Base-by-base conservation (phyloP, 2,113 vertebrate species). In the Antechinus flavipes region DNA sequence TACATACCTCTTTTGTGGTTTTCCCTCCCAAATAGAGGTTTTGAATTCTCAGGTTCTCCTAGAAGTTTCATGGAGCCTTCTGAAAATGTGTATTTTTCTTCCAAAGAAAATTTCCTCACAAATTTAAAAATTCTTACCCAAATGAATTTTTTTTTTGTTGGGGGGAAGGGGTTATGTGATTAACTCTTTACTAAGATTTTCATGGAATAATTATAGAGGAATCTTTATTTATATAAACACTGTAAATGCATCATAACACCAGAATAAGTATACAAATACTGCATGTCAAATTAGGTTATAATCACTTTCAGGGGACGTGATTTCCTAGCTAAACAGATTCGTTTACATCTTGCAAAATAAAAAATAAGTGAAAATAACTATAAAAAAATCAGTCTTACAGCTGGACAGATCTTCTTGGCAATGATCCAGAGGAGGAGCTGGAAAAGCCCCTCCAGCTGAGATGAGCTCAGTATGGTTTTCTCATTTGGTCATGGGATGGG, bases 211-310 rank as follows among this genome's bases (percentile, higher is more conserved):
- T 98, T 97, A 97, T 91, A 97, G 50, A 96, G 97, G 98, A 96
- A 98, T 98, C 97, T 98, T 23, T 94, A 97, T 97, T 98, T 98
- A 98, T 98, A 96, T 98, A 98, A 98, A 98, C 98, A 98, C 96
- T 98, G 96, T 98, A 98, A 98, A 98, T 98, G 98, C 97, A 98
- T 97, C 98, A 97, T 98, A 98, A 98, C 98, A 98, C 96, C 96
- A 90, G 97, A 98, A 96, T 98, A 98, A 76, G 91, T 98, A 92
- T 98, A 98, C 98, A 98, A 98, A 98, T 98, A 98, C 97, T 2
- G 26, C 54, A 30, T 98, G 98, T 99, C 98, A 98, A 92, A 95
- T 98, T 97, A 98, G 96, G 98, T 98, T 98, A 98, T 98, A 97
- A 98, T 98, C 98, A 98, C 97, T 98, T 98, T 97, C 97, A 95